Evolutionary conservation across 37 sponge, comb jelly and placozoan species (phyloP).

Genomic region (Hormiphora californensis): DNA sequence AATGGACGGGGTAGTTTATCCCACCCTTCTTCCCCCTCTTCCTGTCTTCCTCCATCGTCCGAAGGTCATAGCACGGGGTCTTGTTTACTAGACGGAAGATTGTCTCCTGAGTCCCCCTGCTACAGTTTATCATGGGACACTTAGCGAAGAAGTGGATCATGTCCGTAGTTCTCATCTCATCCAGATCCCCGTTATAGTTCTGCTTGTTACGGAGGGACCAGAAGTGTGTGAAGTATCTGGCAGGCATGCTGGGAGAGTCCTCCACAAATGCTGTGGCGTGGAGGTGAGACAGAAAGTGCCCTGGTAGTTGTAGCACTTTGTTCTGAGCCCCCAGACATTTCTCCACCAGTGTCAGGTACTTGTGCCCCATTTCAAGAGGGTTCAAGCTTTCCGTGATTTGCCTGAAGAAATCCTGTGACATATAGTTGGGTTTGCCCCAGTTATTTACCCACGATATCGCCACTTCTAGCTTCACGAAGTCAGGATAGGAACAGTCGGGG

Average conservation of each 20-base stretch:
- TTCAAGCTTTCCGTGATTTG: neutral
- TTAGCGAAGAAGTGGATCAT: constrained; percentile 9
- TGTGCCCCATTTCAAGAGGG: neutral
- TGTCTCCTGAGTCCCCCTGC: constrained; percentile 1
- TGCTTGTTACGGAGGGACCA: no score
- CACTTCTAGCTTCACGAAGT: constrained; percentile 36
- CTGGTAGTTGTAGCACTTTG: no score
- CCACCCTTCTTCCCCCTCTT: neutral
- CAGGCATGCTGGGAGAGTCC: no score
- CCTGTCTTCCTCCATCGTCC: neutral
- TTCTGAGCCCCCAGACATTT: no score
- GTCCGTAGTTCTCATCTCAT: no score
- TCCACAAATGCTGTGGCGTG: no score
- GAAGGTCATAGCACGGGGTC: constrained; percentile 47
- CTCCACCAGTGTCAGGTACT: neutral
- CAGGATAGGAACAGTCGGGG: neutral
- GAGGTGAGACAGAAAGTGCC: no score
- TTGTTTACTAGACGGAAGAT: neutral
- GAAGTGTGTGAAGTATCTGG: no score
- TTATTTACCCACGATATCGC: neutral
- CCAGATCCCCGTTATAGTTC: no score
- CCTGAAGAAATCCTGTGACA: neutral
- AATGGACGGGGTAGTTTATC: constrained; percentile 1
- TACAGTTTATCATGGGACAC: no score
- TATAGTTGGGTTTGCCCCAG: neutral